Evolutionary conservation across 2,113 vertebrate species (phyloP).

Genomic region (Sceloporus tristichus): DNA sequence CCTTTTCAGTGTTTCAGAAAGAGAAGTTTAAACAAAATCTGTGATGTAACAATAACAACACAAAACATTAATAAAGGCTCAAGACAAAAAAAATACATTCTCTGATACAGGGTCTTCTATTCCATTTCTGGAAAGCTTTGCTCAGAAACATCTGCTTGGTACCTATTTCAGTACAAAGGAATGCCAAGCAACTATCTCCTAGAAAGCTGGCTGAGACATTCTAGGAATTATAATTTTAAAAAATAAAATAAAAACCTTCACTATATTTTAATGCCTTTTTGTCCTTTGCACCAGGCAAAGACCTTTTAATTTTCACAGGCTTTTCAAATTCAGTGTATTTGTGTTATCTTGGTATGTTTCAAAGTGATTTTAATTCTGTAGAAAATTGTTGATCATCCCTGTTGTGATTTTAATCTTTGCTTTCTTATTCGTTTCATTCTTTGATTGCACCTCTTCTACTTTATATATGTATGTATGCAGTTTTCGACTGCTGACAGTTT

Average conservation of each 20-base stretch:
- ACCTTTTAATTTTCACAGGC: background rate
- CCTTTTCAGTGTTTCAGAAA: background rate
- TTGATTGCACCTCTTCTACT: background rate
- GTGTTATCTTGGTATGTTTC: background rate
- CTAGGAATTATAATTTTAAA: too few species aligned
- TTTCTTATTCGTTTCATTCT: background rate
- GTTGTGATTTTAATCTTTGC: background rate
- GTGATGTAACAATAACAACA: slow-evolving; percentile 20
- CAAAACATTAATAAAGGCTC: slow-evolving; percentile 12
- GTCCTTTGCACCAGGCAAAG: background rate
- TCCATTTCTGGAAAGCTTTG: background rate
- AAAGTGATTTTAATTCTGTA: background rate
- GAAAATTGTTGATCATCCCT: background rate
- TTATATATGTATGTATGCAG: background rate
- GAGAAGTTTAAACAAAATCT: slow-evolving; percentile 11
- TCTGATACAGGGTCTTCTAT: background rate
- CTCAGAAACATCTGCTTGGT: background rate
- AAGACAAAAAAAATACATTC: slow-evolving; percentile 14
- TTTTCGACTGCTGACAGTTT: too few species aligned
- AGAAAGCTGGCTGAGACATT: too few species aligned
- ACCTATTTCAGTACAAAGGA: background rate
- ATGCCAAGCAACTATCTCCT: too few species aligned
- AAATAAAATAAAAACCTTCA: too few species aligned
- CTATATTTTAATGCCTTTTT: background rate
- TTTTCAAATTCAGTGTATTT: background rate